Conservation (phyloP, 2,888 invertebrate species). For the Morpho deidamia region DNA sequence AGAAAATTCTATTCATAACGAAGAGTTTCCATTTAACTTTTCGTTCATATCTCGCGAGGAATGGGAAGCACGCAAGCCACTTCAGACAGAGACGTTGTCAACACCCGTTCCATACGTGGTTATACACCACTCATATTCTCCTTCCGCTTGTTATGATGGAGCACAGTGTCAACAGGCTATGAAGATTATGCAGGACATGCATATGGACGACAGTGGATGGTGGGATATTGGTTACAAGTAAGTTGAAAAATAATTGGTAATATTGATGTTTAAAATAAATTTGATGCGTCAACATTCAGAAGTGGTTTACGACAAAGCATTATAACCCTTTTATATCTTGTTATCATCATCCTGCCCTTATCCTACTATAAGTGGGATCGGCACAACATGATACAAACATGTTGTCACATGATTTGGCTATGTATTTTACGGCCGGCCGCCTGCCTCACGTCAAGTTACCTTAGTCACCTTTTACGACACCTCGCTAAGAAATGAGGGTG, state of each 20-base stretch:
- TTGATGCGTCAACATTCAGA: too few species aligned
- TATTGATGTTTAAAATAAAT: too few species aligned
- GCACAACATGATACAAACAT: too few species aligned
- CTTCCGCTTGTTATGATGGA: constrained; percentile 72
- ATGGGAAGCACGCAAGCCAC: constrained; percentile 80
- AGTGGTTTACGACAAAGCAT: too few species aligned
- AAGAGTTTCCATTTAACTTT: constrained; percentile 47
- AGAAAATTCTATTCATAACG: constrained; percentile 36
- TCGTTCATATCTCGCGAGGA: constrained; percentile 59
- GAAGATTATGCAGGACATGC: constrained; percentile 80
- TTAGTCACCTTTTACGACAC: too few species aligned
- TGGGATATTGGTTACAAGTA: constrained; percentile 80
- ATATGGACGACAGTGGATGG: constrained; percentile 78
- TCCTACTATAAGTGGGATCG: too few species aligned
- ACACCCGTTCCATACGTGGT: constrained; percentile 83
- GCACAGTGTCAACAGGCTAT: constrained; percentile 74
- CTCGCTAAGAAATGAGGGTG: too few species aligned
- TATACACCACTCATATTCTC: constrained; percentile 83
- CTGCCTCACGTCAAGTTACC: too few species aligned
- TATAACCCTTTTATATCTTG: too few species aligned
- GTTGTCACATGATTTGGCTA: too few species aligned
- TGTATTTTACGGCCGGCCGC: too few species aligned
- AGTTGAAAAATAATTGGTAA: constrained; percentile 15
- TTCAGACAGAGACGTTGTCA: constrained; percentile 54
- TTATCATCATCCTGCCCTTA: too few species aligned